A percentile compares a stretch with the other conserved stretches of the same genome.
These are phyloP conservation scores for Synergus laeviventris DNA, from an alignment of 2,888 invertebrate genomes.

Conservation along the genomic window DNA sequence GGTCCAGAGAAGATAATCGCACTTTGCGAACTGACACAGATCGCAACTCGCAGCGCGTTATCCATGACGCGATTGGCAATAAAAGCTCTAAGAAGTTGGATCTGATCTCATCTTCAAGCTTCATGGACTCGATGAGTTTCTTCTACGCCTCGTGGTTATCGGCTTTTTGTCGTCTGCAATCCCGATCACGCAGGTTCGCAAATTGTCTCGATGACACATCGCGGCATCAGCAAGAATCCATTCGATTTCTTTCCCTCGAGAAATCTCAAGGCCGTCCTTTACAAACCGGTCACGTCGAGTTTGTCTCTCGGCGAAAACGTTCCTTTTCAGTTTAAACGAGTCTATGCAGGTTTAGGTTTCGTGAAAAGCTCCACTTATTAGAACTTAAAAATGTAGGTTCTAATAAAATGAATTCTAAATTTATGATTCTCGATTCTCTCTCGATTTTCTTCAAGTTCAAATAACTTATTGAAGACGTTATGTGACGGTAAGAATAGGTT, in stretches of 20 bases:
- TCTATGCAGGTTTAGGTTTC: not conserved
- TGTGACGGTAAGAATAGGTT: not conserved
- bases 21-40: slow-evolving; percentile 49
- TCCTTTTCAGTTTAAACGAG: slow-evolving; percentile 34
- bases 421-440: no score
- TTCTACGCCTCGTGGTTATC: slow-evolving; percentile 41
- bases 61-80: slow-evolving; percentile 28
- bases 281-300: slow-evolving; percentile 32
- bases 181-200: slow-evolving; percentile 42
- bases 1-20: slow-evolving; percentile 19
- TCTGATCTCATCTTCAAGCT: slow-evolving; percentile 42
- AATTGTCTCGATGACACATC: slow-evolving; percentile 46
- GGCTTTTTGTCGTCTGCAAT: slow-evolving; percentile 43
- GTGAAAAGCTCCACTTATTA: not conserved
- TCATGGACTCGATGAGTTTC: slow-evolving; percentile 42
- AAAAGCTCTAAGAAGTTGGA: slow-evolving; percentile 20
- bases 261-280: slow-evolving; percentile 36
- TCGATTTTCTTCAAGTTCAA: no score
- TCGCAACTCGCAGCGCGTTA: slow-evolving; percentile 41
- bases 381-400: no score
- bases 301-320: slow-evolving; percentile 9
- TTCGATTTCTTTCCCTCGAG: slow-evolving; percentile 36
- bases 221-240: slow-evolving; percentile 40
- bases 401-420: no score
- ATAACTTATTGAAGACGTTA: not conserved